These are phyloP conservation scores for Auanema freiburgensis DNA, from an alignment of 2,888 invertebrate species.

Conservation along the genomic window DNA sequence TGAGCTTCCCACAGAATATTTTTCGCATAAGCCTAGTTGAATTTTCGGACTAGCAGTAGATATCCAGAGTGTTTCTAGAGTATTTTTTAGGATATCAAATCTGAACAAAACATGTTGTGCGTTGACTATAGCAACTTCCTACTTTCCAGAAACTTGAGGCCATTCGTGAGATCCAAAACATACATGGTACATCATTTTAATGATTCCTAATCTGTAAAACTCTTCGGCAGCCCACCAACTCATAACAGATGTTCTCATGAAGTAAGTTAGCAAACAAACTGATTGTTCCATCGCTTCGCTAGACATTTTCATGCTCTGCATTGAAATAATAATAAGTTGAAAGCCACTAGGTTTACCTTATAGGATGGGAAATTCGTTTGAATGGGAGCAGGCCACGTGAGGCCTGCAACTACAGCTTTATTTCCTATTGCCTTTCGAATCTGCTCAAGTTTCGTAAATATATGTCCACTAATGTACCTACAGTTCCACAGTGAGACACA, in stretches of 20 bases:
- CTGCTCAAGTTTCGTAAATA: slow-evolving; percentile 78
- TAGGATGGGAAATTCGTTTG: slow-evolving; percentile 15
- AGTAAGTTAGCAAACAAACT: slow-evolving; percentile 79
- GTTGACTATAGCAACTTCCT: neutral
- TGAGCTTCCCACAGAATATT: neutral
- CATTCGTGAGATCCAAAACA: slow-evolving; percentile 67
- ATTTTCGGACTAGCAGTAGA: slow-evolving; percentile 62
- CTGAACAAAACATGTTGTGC: no score
- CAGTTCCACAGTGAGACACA: slow-evolving; percentile 16
- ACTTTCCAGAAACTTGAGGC: slow-evolving; percentile 17
- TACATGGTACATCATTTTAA: slow-evolving; percentile 77
- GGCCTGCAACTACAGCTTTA: neutral
- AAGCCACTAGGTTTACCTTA: slow-evolving; percentile 26
- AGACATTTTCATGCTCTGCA: slow-evolving; percentile 70
- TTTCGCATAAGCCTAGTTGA: slow-evolving; percentile 24
- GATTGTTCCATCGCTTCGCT: slow-evolving; percentile 84
- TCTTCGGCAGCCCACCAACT: slow-evolving; percentile 87
- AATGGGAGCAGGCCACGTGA: slow-evolving; percentile 19
- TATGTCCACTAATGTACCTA: slow-evolving; percentile 86
- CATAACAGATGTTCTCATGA: slow-evolving; percentile 53
- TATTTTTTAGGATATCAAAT: slow-evolving; percentile 78
- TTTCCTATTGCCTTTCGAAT: slow-evolving; percentile 65
- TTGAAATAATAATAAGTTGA: neutral
- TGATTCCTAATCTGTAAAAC: slow-evolving; percentile 80
- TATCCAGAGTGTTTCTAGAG: slow-evolving; percentile 84